phyloP scores from a whole-genome alignment of 1,140 invertebrate genomes.

The Trichonephila clavata region DNA sequence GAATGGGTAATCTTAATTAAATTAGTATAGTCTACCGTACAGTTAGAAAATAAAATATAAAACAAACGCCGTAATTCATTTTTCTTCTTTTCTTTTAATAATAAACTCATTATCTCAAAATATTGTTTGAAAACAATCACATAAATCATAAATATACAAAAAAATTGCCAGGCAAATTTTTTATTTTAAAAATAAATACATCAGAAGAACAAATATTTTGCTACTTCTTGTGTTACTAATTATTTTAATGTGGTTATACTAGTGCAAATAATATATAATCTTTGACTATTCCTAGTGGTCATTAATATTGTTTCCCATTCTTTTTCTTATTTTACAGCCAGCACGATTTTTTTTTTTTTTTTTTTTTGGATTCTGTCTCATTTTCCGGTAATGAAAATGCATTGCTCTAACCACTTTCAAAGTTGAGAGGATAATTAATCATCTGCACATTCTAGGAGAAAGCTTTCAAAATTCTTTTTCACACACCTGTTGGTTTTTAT shows the following conservation, averaged over 20 bases:
- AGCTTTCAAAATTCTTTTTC: not conserved
- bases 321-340: not conserved
- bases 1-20: too few species aligned
- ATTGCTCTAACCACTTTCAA: not conserved
- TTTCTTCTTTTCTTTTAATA: too few species aligned
- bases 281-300: not conserved
- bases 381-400: not conserved
- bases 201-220: not conserved
- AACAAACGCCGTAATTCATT: too few species aligned
- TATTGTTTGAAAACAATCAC: too few species aligned
- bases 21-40: too few species aligned
- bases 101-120: too few species aligned
- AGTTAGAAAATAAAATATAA: too few species aligned
- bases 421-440: not conserved
- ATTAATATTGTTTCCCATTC: not conserved
- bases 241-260: not conserved
- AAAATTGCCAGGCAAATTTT: too few species aligned
- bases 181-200: not conserved
- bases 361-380: not conserved
- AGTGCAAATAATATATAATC: not conserved
- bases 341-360: not conserved
- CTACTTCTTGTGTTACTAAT: not conserved
- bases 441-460: not conserved
- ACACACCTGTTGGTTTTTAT: constrained; percentile 22
- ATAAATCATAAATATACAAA: too few species aligned